Base-by-base conservation (phyloP, 2,113 vertebrate genomes). In the Gracilinanus agilis region DNA sequence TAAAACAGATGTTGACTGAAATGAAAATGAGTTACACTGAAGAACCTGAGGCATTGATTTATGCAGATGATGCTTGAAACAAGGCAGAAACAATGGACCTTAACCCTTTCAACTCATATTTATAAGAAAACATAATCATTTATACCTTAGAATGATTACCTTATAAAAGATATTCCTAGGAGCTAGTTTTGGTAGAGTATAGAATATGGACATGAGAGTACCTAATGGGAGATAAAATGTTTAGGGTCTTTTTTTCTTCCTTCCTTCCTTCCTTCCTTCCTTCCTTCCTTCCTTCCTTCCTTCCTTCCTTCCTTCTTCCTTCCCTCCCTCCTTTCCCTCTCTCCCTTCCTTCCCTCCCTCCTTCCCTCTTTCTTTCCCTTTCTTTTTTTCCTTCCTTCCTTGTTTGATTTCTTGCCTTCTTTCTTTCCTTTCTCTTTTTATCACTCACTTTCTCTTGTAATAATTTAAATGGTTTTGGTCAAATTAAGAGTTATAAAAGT, bases 201-300 rank as follows among this genome's bases (percentile, higher is more conserved):
- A 19, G 2, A 83, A n/a, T 21, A 83, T 83, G n/a, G 16, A 83
- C 19, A 40, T n/a, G 44, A 95, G 89, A 90, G 0, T 0, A 83
- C 2, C 44, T 90, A 92, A 56, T 23, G 0, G 55, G 56, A 55
- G 90, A 83, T 67, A 91, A 94, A 34, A 2, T 58, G 4, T 88
- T 90, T 54, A 24, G 0, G 24, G 7, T 54, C 12, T 25, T 54
- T 44, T 12, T 5, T 9, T 29, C 92, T 92, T 40, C 24, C 27
- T 94, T 94, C 88, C 34, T 94, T 54, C 55, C 58, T 24, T 90
- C 19, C 27, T 2, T 40, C 49, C 95, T 54, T 96, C 88, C 34
- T 94, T 3, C 90, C 27, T 92, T 24, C 2, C 5, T 2, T 34
- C 3, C 2, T 29, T 21, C 9, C 21, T 53, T 4, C 0, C 4